Percentiles rank a stretch among this genome's conserved stretches.
Conservation (phyloP, 2,797 vertebrate species). For the Borostomias antarcticus region DNA sequence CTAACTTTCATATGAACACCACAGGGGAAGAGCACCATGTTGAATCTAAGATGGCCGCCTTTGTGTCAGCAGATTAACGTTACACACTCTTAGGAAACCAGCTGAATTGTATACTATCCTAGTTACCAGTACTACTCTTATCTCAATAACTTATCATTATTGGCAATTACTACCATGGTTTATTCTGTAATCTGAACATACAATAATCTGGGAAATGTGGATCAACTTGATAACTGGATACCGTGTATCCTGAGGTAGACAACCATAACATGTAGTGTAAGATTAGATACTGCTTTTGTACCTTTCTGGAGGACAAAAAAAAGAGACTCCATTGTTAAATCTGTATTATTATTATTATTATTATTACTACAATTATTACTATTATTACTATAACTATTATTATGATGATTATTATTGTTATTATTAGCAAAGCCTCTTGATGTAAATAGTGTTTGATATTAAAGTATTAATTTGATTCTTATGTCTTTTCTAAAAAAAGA, state of each 20-base stretch:
- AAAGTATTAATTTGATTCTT: slow-evolving; percentile 99
- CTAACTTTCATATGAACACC: slow-evolving; percentile 67
- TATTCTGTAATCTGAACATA: slow-evolving; percentile 73
- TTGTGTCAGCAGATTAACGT: slow-evolving; percentile 50
- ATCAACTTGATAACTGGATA: slow-evolving; percentile 97
- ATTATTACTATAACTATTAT: slow-evolving; percentile 38
- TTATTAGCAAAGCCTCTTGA: slow-evolving; percentile 92
- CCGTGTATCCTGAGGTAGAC: slow-evolving; percentile 98
- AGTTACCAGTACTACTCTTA: slow-evolving; percentile 70
- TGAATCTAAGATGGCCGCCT: slow-evolving; percentile 53
- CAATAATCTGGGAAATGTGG: slow-evolving; percentile 90
- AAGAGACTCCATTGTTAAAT: slow-evolving; percentile 90
- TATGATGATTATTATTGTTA: slow-evolving; percentile 59
- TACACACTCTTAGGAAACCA: slow-evolving; percentile 72
- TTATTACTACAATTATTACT: slow-evolving; percentile 43
- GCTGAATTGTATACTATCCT: slow-evolving; percentile 73
- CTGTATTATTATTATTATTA: slow-evolving; percentile 83
- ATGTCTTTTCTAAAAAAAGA: slow-evolving; percentile 92
- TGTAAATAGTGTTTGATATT: slow-evolving; percentile 99
- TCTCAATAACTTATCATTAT: no score
- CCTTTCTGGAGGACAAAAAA: slow-evolving; percentile 91
- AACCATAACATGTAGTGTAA: slow-evolving; percentile 94
- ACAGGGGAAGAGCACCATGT: slow-evolving; percentile 53
- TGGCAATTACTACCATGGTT: slow-evolving; percentile 73
- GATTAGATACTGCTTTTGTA: slow-evolving; percentile 96